These are phyloP conservation scores for Tholera decimalis DNA, from an alignment of 2,888 invertebrate species.

Conservation along the genomic window DNA sequence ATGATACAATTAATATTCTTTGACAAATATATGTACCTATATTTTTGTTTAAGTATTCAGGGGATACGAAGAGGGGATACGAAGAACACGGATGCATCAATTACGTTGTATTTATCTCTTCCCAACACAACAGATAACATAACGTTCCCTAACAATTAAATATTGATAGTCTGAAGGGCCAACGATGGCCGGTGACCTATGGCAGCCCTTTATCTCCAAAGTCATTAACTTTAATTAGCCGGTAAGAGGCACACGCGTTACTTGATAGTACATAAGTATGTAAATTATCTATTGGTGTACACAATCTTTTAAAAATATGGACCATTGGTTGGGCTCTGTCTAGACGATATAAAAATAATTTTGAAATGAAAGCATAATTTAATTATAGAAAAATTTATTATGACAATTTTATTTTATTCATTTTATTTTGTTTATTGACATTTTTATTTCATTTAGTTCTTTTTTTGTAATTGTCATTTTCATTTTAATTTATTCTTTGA, in stretches of 20 bases:
- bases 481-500: too few species aligned
- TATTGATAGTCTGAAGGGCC: slow-evolving; percentile 34
- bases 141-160: slow-evolving; percentile 27
- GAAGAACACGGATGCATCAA: slow-evolving; percentile 26
- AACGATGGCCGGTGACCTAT: slow-evolving; percentile 46
- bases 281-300: slow-evolving; percentile 10
- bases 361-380: too few species aligned
- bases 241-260: slow-evolving; percentile 35
- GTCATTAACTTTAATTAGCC: slow-evolving; percentile 57
- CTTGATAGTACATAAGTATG: slow-evolving; percentile 28
- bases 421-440: too few species aligned
- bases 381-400: too few species aligned
- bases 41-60: too few species aligned
- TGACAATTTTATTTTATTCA: too few species aligned
- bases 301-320: slow-evolving; percentile 46
- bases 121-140: slow-evolving; percentile 14
- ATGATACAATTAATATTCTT: too few species aligned
- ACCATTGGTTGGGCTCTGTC: background rate
- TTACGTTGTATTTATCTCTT: slow-evolving; percentile 5
- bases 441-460: too few species aligned
- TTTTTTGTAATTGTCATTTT: too few species aligned
- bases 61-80: too few species aligned
- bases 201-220: slow-evolving; percentile 54
- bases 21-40: too few species aligned
- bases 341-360: too few species aligned